Conservation (phyloP, 2,888 invertebrate species). For the Meteorus colon region DNA sequence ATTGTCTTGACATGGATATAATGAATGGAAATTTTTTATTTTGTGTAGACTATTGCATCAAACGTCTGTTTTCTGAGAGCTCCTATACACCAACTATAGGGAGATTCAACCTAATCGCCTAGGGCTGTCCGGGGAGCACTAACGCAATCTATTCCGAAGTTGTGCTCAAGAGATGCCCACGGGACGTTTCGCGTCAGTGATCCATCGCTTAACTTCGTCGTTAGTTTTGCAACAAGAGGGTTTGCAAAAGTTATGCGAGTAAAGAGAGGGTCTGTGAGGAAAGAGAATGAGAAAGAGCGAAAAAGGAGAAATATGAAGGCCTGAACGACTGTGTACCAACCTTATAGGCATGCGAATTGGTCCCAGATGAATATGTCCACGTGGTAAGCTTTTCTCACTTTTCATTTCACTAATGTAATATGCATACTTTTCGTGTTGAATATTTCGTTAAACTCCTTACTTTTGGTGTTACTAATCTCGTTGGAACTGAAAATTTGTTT, state of each 20-base stretch:
- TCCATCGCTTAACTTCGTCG: conserved; percentile 64
- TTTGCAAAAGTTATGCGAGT: conserved; percentile 57
- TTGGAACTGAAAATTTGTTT: too few relatives aligned
- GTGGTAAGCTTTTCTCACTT: not conserved
- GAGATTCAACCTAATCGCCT: conserved; percentile 62
- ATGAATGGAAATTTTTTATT: conserved; percentile 19
- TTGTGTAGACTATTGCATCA: conserved; percentile 17
- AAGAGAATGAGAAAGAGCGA: not conserved
- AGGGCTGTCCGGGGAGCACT: conserved; percentile 63
- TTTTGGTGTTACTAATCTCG: too few relatives aligned
- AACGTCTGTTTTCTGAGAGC: not conserved
- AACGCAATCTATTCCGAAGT: conserved; percentile 63
- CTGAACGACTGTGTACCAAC: not conserved
- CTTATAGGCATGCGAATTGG: conserved; percentile 50
- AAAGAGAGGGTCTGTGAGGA: conserved; percentile 24
- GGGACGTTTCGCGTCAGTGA: conserved; percentile 61
- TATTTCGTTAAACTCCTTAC: not conserved
- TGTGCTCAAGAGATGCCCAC: conserved; percentile 58
- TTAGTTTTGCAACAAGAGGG: conserved; percentile 59
- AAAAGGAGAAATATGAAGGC: not conserved
- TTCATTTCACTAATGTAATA: conserved; percentile 18
- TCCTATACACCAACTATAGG: conserved; percentile 47
- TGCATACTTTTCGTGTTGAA: not conserved
- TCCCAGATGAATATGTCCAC: conserved; percentile 52
- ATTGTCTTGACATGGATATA: not conserved